Percentiles rank a stretch among this genome's conserved stretches.
Evolutionary conservation across 2,113 vertebrate species (phyloP).

Genomic region (Aleadryas rufinucha): DNA sequence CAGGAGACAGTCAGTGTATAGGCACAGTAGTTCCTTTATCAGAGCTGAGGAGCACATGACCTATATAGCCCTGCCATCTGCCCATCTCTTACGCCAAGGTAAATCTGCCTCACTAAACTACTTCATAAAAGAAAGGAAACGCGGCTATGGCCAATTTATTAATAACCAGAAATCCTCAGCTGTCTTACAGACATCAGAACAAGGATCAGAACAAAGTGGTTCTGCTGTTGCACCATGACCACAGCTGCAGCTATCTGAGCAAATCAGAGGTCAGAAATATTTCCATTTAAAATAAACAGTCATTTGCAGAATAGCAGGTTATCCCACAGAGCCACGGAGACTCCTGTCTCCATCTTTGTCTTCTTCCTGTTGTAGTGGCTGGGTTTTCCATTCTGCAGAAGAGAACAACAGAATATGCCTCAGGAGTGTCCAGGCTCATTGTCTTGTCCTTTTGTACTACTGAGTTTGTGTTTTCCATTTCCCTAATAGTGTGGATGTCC

Average conservation of each 20-base stretch:
- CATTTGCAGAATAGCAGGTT: neutral
- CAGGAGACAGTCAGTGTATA: neutral
- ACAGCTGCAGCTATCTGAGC: neutral
- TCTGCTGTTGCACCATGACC: neutral
- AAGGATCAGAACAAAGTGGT: neutral
- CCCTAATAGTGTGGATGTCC: neutral
- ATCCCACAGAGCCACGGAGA: neutral
- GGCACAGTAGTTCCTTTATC: neutral
- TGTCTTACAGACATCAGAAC: neutral
- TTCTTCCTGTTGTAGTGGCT: neutral
- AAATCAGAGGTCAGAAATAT: neutral
- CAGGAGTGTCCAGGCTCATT: neutral
- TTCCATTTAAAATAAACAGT: neutral
- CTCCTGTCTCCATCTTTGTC: neutral
- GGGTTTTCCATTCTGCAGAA: neutral
- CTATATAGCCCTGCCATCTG: conserved; percentile 33
- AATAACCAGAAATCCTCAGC: neutral
- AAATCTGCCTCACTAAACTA: neutral
- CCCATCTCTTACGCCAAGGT: neutral
- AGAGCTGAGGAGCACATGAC: neutral
- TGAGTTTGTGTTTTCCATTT: neutral
- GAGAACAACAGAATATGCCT: neutral
- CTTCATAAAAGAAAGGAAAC: neutral
- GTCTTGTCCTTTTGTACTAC: neutral
- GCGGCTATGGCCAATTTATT: neutral